Conservation (phyloP, 1,140 invertebrate genomes). For the Megalopta genalis region DNA sequence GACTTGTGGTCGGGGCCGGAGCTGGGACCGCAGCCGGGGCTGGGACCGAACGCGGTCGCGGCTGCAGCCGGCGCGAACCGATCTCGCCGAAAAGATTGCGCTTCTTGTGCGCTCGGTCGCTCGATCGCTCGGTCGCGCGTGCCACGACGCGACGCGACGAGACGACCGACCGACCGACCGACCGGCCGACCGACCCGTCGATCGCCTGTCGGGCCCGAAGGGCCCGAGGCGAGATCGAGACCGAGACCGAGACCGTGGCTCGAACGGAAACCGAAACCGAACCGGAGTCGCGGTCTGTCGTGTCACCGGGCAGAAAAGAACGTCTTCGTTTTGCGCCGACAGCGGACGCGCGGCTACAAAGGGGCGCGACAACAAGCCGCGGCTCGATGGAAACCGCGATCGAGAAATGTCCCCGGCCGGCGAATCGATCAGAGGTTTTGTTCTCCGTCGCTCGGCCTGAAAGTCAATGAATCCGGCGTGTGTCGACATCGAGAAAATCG, state of each 20-base stretch:
- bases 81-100: constrained; percentile 37
- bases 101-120: constrained; percentile 42
- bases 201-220: neutral
- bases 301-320: constrained; percentile 6
- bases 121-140: constrained; percentile 30
- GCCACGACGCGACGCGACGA: constrained; percentile 27
- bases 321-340: constrained; percentile 26
- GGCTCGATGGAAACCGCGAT: constrained; percentile 15
- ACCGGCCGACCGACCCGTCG: neutral
- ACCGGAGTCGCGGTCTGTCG: neutral
- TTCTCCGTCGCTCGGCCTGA: neutral
- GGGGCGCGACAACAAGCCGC: neutral
- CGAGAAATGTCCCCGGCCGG: neutral
- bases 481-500: neutral
- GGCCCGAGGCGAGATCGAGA: too few species aligned
- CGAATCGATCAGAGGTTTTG: constrained; percentile 36
- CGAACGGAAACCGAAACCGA: constrained; percentile 5
- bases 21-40: too few species aligned
- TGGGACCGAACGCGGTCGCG: neutral
- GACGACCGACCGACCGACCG: too few species aligned
- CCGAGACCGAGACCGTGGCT: neutral
- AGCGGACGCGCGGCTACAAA: neutral
- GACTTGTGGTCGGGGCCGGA: too few species aligned
- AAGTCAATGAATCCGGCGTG: neutral
- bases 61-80: constrained; percentile 28